These are phyloP conservation scores for Notodonta ziczac DNA, from an alignment of 2,888 invertebrate genomes.

Conservation along the genomic window DNA sequence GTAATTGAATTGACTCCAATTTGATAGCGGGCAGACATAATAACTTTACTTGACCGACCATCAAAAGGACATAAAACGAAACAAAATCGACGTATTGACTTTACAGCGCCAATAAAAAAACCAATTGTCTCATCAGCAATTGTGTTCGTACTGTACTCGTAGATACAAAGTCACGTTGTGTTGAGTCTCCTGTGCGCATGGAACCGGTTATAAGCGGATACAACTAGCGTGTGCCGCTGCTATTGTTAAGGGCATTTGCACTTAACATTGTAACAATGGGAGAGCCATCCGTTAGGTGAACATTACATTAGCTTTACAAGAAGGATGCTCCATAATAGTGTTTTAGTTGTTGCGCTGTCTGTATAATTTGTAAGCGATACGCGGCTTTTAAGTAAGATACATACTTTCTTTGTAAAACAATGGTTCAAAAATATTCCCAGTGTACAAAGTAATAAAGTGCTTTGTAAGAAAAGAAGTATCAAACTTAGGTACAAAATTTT, in stretches of 20 bases:
- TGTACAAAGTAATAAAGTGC: no score
- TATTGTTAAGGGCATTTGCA: constrained; percentile 4
- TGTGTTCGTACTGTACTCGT: constrained; percentile 18
- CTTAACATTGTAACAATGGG: constrained; percentile 5
- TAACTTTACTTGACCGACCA: constrained; percentile 14
- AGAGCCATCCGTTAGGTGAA: not conserved
- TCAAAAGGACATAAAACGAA: constrained; percentile 31
- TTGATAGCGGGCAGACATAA: constrained; percentile 22
- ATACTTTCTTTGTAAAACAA: no score
- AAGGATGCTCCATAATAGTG: not conserved
- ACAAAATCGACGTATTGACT: constrained; percentile 30
- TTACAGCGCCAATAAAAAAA: constrained; percentile 25
- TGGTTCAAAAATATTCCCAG: no score
- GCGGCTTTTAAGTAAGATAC: no score
- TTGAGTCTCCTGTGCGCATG: not conserved
- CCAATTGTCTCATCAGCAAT: constrained; percentile 15
- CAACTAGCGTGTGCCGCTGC: not conserved
- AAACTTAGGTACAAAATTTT: not conserved
- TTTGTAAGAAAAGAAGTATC: no score
- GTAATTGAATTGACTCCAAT: constrained; percentile 36
- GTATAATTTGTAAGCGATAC: no score
- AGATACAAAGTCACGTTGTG: constrained; percentile 7
- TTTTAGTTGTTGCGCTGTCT: not conserved
- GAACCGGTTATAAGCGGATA: constrained; percentile 5
- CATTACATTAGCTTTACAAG: not conserved